Base-by-base conservation (phyloP, 2,113 vertebrate genomes). In the Lasiurus borealis region DNA sequence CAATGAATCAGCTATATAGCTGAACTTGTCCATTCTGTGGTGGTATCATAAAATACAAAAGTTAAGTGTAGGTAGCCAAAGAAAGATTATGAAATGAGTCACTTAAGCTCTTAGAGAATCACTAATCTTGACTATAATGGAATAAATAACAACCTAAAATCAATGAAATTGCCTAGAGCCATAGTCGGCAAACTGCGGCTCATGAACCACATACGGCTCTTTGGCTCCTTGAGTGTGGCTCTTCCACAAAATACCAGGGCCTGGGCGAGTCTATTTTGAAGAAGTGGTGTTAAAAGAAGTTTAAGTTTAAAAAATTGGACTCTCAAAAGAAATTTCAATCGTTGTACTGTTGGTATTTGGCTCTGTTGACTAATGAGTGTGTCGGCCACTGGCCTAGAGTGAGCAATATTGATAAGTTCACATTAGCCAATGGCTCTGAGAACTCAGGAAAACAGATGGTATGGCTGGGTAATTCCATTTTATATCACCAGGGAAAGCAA, bases 11-110 rank as follows among this genome's bases (percentile, higher is more conserved):
- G 21, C 23, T 84, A 78, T 12, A 64, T 75, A 91, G 48, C 21
- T 88, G 27, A 88, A 57, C 1, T 3, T 89, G 16, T 76, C 80
- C 40, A 57, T 87, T 93, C 36, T 40, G 29, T 85, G 92, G 34
- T 48, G 59, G 84, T 82, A 72, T 76, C 46, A 88, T 72, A 92
- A 91, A 88, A 82, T 36, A 90, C 40, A 93, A 52, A 84, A 90
- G 69, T 81, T 77, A 90, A 88, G 23, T 78, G 6, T 40, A 85
- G 54, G 29, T 75, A 81, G 69, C 34, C 77, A 95, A 90, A 95
- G 44, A 91, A 72, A 73, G 44, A 85, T 64, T 69, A 88, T 34
- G 14, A 83, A 92, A 68, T 75, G 75, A 88, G 50, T 77, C 78
- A 75, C 46, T 57, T 64, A 50, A 82, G 54, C n/a, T 78, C 78